Evolutionary conservation across 2,888 invertebrate genomes (phyloP).

Genomic region (Thymelicus lineola): DNA sequence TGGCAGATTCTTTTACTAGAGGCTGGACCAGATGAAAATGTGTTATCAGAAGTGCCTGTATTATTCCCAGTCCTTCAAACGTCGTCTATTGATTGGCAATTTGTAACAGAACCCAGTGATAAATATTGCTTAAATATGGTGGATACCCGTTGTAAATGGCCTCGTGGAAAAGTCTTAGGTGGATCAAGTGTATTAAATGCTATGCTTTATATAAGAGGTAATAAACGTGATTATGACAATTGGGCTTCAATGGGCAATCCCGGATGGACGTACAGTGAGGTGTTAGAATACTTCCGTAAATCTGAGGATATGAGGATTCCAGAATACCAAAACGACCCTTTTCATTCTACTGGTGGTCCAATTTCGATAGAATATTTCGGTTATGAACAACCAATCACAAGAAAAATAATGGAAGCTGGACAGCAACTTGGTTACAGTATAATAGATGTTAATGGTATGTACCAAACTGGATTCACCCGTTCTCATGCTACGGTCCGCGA

Average conservation of each 20-base stretch:
- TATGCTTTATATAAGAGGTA: conserved; percentile 95
- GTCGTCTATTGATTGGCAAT: conserved; percentile 93
- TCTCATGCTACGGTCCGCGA: conserved; percentile 91
- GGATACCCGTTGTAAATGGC: conserved; percentile 88
- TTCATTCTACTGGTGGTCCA: conserved; percentile 90
- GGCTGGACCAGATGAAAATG: conserved; percentile 91
- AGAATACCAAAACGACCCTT: conserved; percentile 82
- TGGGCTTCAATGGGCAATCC: conserved; percentile 91
- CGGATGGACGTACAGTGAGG: conserved; percentile 92
- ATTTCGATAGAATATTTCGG: conserved; percentile 90
- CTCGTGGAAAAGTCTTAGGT: conserved; percentile 91
- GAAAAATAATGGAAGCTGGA: conserved; percentile 89
- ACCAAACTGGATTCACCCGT: conserved; percentile 91
- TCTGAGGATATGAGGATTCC: conserved; percentile 91
- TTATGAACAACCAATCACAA: conserved; percentile 88
- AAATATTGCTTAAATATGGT: conserved; percentile 89
- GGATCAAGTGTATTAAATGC: conserved; percentile 95
- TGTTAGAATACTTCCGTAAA: conserved; percentile 92
- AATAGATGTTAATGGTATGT: conserved; percentile 90
- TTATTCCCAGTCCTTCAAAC: conserved; percentile 89
- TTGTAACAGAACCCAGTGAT: conserved; percentile 89
- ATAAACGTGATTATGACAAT: conserved; percentile 92
- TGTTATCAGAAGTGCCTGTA: conserved; percentile 89
- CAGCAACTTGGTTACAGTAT: conserved; percentile 88
- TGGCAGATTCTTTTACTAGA: conserved; percentile 92